phyloP scores from a whole-genome alignment of 2,113 vertebrate species.

The Ardeotis arabs region DNA sequence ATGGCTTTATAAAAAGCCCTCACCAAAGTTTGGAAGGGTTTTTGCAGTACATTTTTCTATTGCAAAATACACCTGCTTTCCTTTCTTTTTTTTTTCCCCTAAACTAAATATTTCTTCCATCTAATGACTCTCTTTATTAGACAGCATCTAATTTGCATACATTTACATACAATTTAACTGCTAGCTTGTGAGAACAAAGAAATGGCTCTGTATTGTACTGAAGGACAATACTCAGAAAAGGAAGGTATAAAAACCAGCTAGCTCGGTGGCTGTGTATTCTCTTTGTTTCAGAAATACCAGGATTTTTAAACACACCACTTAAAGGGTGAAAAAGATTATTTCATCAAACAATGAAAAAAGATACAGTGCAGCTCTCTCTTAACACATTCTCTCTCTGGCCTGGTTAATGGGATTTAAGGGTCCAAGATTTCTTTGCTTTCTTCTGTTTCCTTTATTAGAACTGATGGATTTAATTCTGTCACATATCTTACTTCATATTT shows the following conservation, averaged over 20 bases:
- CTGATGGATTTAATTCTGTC: constrained; percentile 72
- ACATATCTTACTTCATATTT: constrained; percentile 71
- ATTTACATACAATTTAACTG: constrained; percentile 90
- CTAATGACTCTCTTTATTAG: constrained; percentile 89
- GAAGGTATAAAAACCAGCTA: constrained; percentile 81
- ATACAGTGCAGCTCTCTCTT: constrained; percentile 74
- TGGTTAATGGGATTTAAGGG: constrained; percentile 74
- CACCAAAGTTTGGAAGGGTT: constrained; percentile 73
- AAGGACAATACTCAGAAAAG: constrained; percentile 83
- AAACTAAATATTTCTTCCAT: constrained; percentile 89
- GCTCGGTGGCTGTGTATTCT: constrained; percentile 76
- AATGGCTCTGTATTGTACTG: constrained; percentile 82
- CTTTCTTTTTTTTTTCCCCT: constrained; percentile 58
- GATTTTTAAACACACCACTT: constrained; percentile 75
- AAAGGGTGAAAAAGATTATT: constrained; percentile 81
- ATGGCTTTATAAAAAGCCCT: constrained; percentile 71
- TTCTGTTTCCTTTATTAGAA: constrained; percentile 74
- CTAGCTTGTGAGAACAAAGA: constrained; percentile 87
- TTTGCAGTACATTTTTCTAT: constrained; percentile 77
- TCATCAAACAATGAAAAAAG: constrained; percentile 78
- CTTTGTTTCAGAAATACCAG: constrained; percentile 82
- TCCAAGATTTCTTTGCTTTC: constrained; percentile 71
- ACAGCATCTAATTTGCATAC: constrained; percentile 87
- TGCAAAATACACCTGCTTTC: constrained; percentile 84
- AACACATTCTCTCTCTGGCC: constrained; percentile 68